Evolutionary conservation across 2,113 vertebrate genomes (phyloP).

Genomic region (Acanthochromis polyacanthus): DNA sequence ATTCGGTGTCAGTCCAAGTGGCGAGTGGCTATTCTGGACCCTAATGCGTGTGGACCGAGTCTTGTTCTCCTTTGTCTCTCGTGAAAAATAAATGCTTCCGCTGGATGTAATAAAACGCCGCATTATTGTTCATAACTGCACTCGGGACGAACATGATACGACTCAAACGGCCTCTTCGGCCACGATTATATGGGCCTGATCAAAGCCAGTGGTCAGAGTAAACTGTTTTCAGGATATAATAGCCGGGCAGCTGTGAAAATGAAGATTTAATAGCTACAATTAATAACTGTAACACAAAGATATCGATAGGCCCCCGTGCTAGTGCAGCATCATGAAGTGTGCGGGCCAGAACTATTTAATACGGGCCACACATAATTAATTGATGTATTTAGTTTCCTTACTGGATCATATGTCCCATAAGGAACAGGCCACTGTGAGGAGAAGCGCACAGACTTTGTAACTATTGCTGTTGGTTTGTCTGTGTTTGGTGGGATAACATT

Average conservation of each 20-base stretch:
- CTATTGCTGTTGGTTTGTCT: slow-evolving; percentile 28
- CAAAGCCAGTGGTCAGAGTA: slow-evolving; percentile 79
- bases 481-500: not conserved
- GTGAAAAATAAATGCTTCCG: slow-evolving; percentile 86
- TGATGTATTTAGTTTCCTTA: slow-evolving; percentile 75
- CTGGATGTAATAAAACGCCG: slow-evolving; percentile 85
- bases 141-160: slow-evolving; percentile 82
- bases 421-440: slow-evolving; percentile 35
- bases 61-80: slow-evolving; percentile 76
- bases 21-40: slow-evolving; percentile 48
- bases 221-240: slow-evolving; percentile 73
- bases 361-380: slow-evolving; percentile 73
- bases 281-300: slow-evolving; percentile 81
- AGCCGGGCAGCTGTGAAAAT: slow-evolving; percentile 81
- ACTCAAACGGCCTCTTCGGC: slow-evolving; percentile 76
- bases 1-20: slow-evolving; percentile 62
- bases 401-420: slow-evolving; percentile 65
- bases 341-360: slow-evolving; percentile 59
- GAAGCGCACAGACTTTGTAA: slow-evolving; percentile 2
- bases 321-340: slow-evolving; percentile 57
- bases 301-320: slow-evolving; percentile 72
- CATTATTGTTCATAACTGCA: slow-evolving; percentile 83
- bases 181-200: slow-evolving; percentile 77
- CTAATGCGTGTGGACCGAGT: slow-evolving; percentile 44
- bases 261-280: slow-evolving; percentile 83